Evolutionary conservation across 92 coral and sea anemone genomes (phyloP), one percentile per base, ranked within the genome.

Genomic region (Heteractis magnifica): DNA sequence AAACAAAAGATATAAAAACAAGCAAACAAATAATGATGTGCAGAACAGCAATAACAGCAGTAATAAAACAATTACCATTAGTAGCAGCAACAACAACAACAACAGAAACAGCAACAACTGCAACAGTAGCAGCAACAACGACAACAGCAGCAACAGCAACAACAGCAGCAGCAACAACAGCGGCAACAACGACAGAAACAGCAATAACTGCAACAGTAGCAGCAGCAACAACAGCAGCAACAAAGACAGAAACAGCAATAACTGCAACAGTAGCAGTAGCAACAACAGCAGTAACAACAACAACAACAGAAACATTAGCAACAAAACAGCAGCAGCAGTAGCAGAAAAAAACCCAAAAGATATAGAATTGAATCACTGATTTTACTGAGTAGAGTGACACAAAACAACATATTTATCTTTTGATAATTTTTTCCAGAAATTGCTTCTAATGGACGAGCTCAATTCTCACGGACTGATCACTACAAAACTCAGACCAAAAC

Each of bases 401-500:
- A 26, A 26, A 26, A 26, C 26, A 26, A 26, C 26, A 26, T 23
- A 68, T n/a, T 49, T 7, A 49, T 14, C 12, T 16, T 20, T 10
- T 26, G 8, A 34, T 78, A 21, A 23, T 73, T 60, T 80, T 53
- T 50, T 78, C 26, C 72, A 89, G 92, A 64, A 75, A 16, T 75
- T 89, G 82, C 83, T 89, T 51, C 55, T 75, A 49, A 71, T 81
- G 82, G 92, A 86, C 10, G 92, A 89, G 56, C 72, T 79, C 8
- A 82, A 82, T 49, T 89, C 92, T 52, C 84, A 89, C n/a, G 90
- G 90, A 64, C 76, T 89, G 81, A 52, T 89, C 79, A 79, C 90
- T 18, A 82, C 90, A 49, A 89, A 89, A 72, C 90, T 89, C 53
- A 65, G 92, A 72, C 92, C 92, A 51, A 89, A 82, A 75, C 87